These are phyloP conservation scores for Drosophila eugracilis DNA, from an alignment of 1,140 invertebrate genomes.

Conservation along the genomic window DNA sequence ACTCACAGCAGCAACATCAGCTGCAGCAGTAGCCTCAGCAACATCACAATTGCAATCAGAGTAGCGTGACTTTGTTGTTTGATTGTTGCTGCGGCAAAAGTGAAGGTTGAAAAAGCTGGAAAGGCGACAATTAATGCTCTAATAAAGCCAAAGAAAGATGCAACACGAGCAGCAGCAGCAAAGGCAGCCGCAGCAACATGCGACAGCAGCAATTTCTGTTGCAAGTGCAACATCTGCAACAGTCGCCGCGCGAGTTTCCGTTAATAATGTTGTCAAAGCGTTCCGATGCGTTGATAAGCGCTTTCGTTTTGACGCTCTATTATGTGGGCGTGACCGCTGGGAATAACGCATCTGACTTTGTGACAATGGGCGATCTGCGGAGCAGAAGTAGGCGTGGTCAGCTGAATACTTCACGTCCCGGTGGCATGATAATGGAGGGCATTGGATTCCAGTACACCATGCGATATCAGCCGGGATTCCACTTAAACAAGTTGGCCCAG, in stretches of 20 bases:
- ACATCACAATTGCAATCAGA: slow-evolving; percentile 61
- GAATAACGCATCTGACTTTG: slow-evolving; percentile 58
- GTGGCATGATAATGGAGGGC: slow-evolving; percentile 54
- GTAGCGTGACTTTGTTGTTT: slow-evolving; percentile 72
- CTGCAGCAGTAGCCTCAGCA: slow-evolving; percentile 35
- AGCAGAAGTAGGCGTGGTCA: slow-evolving; percentile 43
- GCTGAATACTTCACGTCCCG: slow-evolving; percentile 20
- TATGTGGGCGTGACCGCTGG: slow-evolving; percentile 65
- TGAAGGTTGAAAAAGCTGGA: slow-evolving; percentile 76
- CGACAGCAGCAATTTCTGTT: slow-evolving; percentile 35
- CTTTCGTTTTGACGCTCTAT: slow-evolving; percentile 73
- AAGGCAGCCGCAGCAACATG: slow-evolving; percentile 10
- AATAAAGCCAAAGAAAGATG: slow-evolving; percentile 77
- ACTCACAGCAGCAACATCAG: slow-evolving; percentile 13
- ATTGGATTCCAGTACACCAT: slow-evolving; percentile 59
- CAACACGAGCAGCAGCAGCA: slow-evolving; percentile 20
- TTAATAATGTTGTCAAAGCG: slow-evolving; percentile 81
- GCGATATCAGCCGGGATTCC: slow-evolving; percentile 66
- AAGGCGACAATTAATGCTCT: slow-evolving; percentile 82
- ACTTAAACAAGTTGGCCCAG: slow-evolving; percentile 58
- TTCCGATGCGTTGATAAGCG: slow-evolving; percentile 70
- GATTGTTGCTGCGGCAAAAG: slow-evolving; percentile 68
- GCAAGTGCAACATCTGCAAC: slow-evolving; percentile 38
- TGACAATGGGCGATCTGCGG: slow-evolving; percentile 58
- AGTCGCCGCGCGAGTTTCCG: slow-evolving; percentile 72